phyloP scores from a whole-genome alignment of 2,797 vertebrate species.

The Sebastolobus alascanus region DNA sequence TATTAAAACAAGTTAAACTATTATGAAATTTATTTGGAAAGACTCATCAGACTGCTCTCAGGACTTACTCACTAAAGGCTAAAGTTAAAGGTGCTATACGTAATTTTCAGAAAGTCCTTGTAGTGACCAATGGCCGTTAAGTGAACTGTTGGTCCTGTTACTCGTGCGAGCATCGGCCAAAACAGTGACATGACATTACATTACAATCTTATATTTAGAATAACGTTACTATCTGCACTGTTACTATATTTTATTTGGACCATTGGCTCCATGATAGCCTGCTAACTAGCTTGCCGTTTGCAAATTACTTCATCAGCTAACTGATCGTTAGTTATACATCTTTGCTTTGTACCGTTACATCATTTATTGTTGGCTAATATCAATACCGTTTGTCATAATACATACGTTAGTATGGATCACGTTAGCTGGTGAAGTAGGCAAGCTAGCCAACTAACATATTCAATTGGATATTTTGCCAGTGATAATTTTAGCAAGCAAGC shows the following conservation, averaged over 20 bases:
- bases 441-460: background rate
- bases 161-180: too few relatives aligned
- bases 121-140: background rate
- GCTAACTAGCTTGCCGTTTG: too few relatives aligned
- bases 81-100: background rate
- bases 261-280: too few relatives aligned
- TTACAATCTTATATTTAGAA: too few relatives aligned
- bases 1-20: background rate
- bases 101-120: background rate
- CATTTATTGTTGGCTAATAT: background rate
- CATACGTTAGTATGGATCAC: background rate
- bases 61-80: background rate
- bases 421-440: background rate
- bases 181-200: too few relatives aligned
- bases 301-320: background rate
- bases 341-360: background rate
- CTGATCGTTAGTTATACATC: background rate
- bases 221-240: too few relatives aligned
- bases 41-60: constrained; percentile 4
- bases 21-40: background rate
- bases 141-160: background rate
- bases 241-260: too few relatives aligned
- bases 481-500: too few relatives aligned
- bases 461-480: background rate
- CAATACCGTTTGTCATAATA: background rate